Conservation (phyloP, 2,113 vertebrate species). For the Calidris pygmaea region DNA sequence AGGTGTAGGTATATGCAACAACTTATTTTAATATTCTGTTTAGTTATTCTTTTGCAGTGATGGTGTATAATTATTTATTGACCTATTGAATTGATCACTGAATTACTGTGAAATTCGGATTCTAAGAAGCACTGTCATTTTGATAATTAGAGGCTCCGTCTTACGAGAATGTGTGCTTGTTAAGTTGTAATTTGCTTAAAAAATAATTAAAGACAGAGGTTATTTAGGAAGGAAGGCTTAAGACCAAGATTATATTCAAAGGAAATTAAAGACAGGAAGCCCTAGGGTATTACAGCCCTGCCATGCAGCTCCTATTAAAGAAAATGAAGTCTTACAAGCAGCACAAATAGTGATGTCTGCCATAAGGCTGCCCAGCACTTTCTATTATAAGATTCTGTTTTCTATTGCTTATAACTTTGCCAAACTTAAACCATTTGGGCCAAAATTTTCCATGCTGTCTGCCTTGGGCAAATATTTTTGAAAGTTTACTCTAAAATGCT, state of each 20-base stretch:
- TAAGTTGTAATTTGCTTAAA: conserved; percentile 67
- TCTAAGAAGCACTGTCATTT: conserved; percentile 37
- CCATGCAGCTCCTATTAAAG: conserved; percentile 48
- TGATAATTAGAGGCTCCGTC: conserved; percentile 53
- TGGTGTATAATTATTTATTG: conserved; percentile 21
- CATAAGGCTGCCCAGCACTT: conserved; percentile 24
- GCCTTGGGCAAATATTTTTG: conserved; percentile 1
- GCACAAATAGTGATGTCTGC: background rate
- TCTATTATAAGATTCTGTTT: background rate
- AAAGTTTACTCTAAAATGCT: background rate
- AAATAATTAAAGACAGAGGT: conserved; percentile 69
- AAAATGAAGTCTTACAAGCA: conserved; percentile 51
- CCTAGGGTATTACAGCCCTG: conserved; percentile 46
- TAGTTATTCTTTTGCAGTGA: background rate
- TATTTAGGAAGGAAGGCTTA: conserved; percentile 73
- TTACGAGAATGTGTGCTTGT: conserved; percentile 39
- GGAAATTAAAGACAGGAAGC: conserved; percentile 71
- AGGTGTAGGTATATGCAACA: background rate
- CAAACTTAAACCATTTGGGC: conserved; percentile 10
- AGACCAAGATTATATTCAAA: conserved; percentile 64
- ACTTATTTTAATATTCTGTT: background rate
- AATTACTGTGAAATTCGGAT: conserved; percentile 32
- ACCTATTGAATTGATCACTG: background rate
- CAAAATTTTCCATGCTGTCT: conserved; percentile 24
- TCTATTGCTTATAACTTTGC: conserved; percentile 2